phyloP scores from a whole-genome alignment of 2,113 vertebrate genomes.

The Pontoporia blainvillei region DNA sequence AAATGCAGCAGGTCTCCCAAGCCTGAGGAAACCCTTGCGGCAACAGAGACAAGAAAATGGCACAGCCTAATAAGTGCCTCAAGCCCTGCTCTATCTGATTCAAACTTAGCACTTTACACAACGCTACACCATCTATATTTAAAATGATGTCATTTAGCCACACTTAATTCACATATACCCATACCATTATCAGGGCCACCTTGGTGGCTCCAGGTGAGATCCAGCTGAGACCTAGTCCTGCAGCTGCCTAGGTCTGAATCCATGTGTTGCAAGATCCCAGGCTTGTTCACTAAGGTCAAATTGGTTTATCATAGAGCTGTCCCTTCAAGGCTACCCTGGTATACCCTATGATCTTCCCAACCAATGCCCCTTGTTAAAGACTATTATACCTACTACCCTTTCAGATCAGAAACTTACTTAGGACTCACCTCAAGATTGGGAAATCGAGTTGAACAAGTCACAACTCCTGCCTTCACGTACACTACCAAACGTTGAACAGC shows the following conservation, averaged over 20 bases:
- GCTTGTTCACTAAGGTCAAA: neutral
- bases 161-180: neutral
- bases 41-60: conserved; percentile 32
- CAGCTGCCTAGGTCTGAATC: neutral
- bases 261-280: neutral
- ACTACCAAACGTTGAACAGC: neutral
- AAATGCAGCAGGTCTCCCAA: conserved; percentile 40
- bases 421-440: neutral
- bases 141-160: conserved; percentile 9
- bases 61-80: conserved; percentile 20
- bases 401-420: neutral
- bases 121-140: neutral
- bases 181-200: neutral
- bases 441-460: conserved; percentile 1
- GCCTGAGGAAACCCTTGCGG: conserved; percentile 56
- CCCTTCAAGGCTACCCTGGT: neutral
- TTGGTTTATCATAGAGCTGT: neutral
- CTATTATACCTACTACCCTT: neutral
- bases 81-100: conserved; percentile 20
- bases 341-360: neutral
- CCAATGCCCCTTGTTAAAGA: neutral
- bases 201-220: neutral
- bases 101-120: conserved; percentile 2
- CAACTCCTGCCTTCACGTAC: neutral
- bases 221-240: neutral